Conservation (phyloP, 2,113 vertebrate genomes). For the Apodemus speciosus region DNA sequence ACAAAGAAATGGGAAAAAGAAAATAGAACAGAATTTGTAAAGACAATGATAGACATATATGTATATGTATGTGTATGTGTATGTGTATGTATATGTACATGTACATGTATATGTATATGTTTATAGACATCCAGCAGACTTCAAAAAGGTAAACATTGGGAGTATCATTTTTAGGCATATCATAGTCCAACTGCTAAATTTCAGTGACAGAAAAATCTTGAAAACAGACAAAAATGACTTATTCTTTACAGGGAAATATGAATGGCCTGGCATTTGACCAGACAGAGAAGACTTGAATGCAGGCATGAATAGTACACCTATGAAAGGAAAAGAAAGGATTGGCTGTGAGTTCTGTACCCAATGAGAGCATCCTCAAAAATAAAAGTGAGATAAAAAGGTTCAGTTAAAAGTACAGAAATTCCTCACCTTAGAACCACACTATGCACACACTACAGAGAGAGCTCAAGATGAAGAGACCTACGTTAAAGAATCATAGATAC, state of each 20-base stretch:
- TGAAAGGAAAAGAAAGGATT: neutral
- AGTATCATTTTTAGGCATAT: neutral
- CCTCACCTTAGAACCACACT: neutral
- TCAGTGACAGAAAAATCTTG: neutral
- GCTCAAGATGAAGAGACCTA: neutral
- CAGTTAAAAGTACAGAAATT: neutral
- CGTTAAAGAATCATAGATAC: neutral
- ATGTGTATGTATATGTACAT: neutral
- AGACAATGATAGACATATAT: neutral
- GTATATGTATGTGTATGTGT: too few species aligned
- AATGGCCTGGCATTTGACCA: neutral
- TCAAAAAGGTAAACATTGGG: neutral
- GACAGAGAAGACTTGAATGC: neutral
- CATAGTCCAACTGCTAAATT: neutral
- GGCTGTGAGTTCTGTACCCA: neutral
- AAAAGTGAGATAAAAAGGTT: conserved; percentile 12
- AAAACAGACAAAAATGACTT: neutral
- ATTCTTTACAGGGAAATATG: neutral
- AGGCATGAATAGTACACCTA: neutral
- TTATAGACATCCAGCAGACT: neutral
- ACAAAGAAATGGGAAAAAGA: neutral
- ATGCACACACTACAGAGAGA: neutral
- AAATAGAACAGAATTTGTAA: neutral
- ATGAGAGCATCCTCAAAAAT: neutral
- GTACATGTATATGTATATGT: neutral